Conservation (phyloP, 1,140 invertebrate species). For the Aleiodes sp. region DNA sequence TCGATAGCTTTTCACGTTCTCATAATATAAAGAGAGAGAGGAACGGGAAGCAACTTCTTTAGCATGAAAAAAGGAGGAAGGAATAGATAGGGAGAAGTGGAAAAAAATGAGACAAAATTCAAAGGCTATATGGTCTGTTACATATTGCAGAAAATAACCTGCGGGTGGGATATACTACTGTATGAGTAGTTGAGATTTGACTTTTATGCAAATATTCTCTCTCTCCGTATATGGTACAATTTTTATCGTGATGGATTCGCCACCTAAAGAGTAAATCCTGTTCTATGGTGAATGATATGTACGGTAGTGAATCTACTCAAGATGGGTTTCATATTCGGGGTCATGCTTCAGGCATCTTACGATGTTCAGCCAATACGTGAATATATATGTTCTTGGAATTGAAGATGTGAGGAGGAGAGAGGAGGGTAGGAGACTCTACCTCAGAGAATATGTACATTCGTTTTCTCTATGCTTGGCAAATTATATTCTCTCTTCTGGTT, state of each 20-base stretch:
- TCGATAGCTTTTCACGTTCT: background rate
- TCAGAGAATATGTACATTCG: conserved; percentile 12
- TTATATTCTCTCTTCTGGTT: conserved; percentile 8
- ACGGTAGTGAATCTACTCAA: conserved; percentile 18
- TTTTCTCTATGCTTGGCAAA: conserved; percentile 3
- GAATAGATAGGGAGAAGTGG: background rate
- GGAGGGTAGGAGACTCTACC: background rate
- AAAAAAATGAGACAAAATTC: background rate
- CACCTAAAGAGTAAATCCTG: conserved; percentile 20
- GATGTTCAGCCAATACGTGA: conserved; percentile 17
- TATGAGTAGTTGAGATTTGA: background rate
- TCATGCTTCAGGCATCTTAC: conserved; percentile 13
- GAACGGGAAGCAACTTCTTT: background rate
- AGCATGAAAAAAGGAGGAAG: background rate
- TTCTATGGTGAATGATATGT: conserved; percentile 17
- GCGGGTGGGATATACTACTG: background rate
- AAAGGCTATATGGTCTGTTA: background rate
- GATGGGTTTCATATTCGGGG: conserved; percentile 21
- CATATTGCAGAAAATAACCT: background rate
- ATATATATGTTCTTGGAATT: conserved; percentile 23
- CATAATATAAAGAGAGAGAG: background rate
- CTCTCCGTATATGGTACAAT: background rate
- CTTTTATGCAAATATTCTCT: background rate
- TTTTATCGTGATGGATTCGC: conserved; percentile 2
- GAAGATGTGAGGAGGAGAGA: too few relatives aligned